Evolutionary conservation across 2,797 vertebrate genomes (phyloP), one percentile per base, ranked within the genome.

Genomic region (Todus mexicanus): DNA sequence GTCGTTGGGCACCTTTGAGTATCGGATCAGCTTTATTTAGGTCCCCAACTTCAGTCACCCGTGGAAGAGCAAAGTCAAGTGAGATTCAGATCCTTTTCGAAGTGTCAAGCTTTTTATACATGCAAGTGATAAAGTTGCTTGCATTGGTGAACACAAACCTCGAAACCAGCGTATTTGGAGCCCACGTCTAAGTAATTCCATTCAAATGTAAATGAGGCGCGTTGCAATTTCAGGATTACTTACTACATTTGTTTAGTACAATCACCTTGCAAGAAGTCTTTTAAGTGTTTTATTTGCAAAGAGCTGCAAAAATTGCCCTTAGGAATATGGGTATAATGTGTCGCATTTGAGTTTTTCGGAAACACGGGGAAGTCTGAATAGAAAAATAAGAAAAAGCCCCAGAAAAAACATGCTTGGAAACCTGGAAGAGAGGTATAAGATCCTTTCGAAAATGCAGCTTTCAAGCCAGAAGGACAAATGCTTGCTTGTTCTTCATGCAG

Each of bases 211-310:
- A 95, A 95, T 92, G 65, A 95, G 80, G 42, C 4, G 11, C 35
- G 20, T 11, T 75, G 88, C 83, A 92, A 88, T 95, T 95, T 88
- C 93, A 85, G 84, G 87, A 94, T 93, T 94, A 91, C 93, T 95
- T 94, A 95, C 89, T 75, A 89, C 74, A 75, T 87, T 95, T 89
- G 70, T 93, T 96, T 91, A 90, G 84, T 50, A 86, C 75, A 93
- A 95, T 89, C 85, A 84, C 89, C 84, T 95, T 88, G 64, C 73
- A 89, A 84, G 63, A 78, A 80, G 75, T 40, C 73, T 84, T 92
- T 7, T 64, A 78, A 85, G 87, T 2, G 0, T 35, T 92, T 91
- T 91, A 93, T 79, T 94, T 93, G 73, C 87, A 78, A 63, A 87
- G 80, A 88, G 56, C 64, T 76, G 73, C 76, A 95, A 87, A 90